phyloP scores from a whole-genome alignment of 2,113 vertebrate species.

The Ellobius talpinus region DNA sequence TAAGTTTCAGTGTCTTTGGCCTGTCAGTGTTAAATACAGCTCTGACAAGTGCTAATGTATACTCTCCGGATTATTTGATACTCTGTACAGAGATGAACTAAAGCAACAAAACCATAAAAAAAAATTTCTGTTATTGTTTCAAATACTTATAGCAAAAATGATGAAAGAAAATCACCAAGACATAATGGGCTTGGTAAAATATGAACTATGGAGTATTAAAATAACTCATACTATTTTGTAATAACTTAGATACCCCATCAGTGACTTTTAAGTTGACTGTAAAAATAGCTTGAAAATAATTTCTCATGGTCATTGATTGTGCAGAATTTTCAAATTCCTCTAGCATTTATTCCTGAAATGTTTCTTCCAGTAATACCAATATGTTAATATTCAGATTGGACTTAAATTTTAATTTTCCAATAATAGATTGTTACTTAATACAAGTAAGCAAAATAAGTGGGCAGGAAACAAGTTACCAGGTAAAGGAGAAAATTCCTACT shows the following conservation, averaged over 20 bases:
- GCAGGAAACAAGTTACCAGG: neutral
- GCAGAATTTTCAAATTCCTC: neutral
- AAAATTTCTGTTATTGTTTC: neutral
- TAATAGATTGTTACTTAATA: neutral
- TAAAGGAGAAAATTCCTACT: neutral
- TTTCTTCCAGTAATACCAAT: neutral
- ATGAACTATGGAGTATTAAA: neutral
- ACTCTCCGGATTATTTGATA: conserved; percentile 76
- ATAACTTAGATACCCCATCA: neutral
- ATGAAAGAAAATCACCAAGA: neutral
- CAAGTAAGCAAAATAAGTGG: neutral
- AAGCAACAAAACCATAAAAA: neutral
- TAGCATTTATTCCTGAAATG: conserved; percentile 2
- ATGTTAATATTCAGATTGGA: neutral
- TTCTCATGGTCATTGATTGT: neutral
- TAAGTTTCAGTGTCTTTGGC: conserved; percentile 73
- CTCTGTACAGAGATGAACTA: conserved; percentile 33
- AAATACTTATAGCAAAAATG: neutral
- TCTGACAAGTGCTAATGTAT: conserved; percentile 70
- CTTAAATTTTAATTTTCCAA: neutral
- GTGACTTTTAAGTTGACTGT: neutral
- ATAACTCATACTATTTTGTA: neutral
- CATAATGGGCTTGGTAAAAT: neutral
- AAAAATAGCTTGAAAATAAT: neutral
- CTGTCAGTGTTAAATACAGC: conserved; percentile 68